Evolutionary conservation across 2,888 invertebrate species (phyloP), one percentile per base, ranked within the genome.

Genomic region (Drosophila testacea): DNA sequence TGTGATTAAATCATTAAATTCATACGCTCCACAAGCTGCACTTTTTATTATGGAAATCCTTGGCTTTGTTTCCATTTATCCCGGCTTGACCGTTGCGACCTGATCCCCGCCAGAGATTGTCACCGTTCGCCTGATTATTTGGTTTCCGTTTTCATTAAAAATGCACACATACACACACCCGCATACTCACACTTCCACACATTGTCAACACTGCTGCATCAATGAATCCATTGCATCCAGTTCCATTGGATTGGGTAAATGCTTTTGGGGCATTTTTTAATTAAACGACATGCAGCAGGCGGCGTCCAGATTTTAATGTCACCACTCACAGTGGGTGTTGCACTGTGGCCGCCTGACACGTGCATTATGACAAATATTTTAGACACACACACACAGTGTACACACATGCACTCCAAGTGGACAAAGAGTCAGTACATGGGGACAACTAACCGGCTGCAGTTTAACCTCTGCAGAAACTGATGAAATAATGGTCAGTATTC

Each of bases 1-100:
- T 73, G 78, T 82, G 91, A 91, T 91, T 91, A 90, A 91, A 91
- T 91, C 91, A 91, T 91, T 91, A 91, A 91, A 91, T 91, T 91
- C 91, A 91, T 91, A 85, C 91, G 91, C 91, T 81, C 83, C 78
- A 79, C 81, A 79, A 79, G 77, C 81, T 90, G 90, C 90, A 90
- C 76, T 88, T 88, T 86, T 83, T 73, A 75, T 75, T 72, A 71
- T 73, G 73, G 55, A 72, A 74, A 66, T 82, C 72, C 66, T 77
- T 77, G 74, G 70, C 79, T 79, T 79, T 86, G 78, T 88, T 81
- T 57, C 74, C 71, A 68, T 81, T 75, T 75, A 70, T 22, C 48
- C 68, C 54, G 34, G 84, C 81, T 88, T 83, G 83, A 83, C 89
- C 83, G 32, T 78, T 79, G 63, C 73, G 75, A 61, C 54, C 65